These are phyloP conservation scores for Drosophila mimetica DNA, from an alignment of 2,888 invertebrate genomes.

Conservation along the genomic window DNA sequence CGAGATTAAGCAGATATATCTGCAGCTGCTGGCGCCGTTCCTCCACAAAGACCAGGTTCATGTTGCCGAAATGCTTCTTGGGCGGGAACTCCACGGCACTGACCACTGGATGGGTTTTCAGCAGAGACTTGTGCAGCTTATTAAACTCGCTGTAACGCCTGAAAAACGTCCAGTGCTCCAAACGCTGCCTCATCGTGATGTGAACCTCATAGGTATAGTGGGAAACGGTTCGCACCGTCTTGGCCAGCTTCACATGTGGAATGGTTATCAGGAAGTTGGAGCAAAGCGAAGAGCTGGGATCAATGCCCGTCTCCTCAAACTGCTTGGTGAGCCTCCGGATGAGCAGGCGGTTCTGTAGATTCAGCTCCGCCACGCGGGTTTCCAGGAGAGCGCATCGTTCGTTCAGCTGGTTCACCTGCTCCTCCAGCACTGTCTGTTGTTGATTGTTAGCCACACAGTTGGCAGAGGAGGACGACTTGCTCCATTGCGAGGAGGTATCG, in stretches of 20 bases:
- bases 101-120: constrained; percentile 93
- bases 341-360: constrained; percentile 81
- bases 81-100: constrained; percentile 96
- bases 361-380: constrained; percentile 82
- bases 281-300: constrained; percentile 78
- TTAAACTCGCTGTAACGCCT: constrained; percentile 97
- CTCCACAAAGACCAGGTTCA: constrained; percentile 94
- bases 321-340: constrained; percentile 80
- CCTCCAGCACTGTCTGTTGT: constrained; percentile 67
- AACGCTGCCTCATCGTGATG: constrained; percentile 81
- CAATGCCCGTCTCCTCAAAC: constrained; percentile 79
- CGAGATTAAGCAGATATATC: constrained; percentile 92
- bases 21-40: constrained; percentile 93
- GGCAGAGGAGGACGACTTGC: constrained; percentile 81
- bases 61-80: constrained; percentile 96
- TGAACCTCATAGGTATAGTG: constrained; percentile 83
- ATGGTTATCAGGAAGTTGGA: constrained; percentile 83
- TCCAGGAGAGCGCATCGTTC: constrained; percentile 82
- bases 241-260: constrained; percentile 81
- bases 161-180: constrained; percentile 98
- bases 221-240: constrained; percentile 61
- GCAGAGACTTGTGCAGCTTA: constrained; percentile 90
- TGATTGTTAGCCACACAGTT: constrained; percentile 52
- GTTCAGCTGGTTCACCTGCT: constrained; percentile 75
- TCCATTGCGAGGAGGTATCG: constrained; percentile 82